These are phyloP conservation scores for Argya squamiceps DNA, from an alignment of 2,797 vertebrate species.

Conservation along the genomic window DNA sequence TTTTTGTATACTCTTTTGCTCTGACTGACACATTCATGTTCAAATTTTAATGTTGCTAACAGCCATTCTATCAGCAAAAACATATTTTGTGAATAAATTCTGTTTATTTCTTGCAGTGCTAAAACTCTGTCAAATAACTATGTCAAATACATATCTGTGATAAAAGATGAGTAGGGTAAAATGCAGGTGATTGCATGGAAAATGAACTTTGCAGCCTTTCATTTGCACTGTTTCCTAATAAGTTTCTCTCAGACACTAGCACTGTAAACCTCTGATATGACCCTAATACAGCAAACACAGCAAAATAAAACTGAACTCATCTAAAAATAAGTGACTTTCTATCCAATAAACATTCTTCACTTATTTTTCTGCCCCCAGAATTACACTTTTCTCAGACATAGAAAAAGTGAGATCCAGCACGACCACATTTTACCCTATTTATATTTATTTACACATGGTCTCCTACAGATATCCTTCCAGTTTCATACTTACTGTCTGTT, in stretches of 20 bases:
- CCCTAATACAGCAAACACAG: background rate
- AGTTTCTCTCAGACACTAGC: background rate
- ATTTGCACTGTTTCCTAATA: background rate
- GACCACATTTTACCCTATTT: background rate
- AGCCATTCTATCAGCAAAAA: background rate
- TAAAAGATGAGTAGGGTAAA: background rate
- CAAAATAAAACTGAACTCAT: background rate
- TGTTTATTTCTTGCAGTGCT: background rate
- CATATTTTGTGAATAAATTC: background rate
- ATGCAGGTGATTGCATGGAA: background rate
- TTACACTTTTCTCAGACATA: background rate
- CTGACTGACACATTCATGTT: background rate
- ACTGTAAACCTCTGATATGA: background rate
- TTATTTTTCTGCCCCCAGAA: background rate
- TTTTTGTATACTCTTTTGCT: background rate
- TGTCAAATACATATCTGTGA: background rate
- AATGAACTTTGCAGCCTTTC: background rate
- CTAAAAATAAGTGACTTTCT: background rate
- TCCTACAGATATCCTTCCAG: accelerated
- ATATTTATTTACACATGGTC: accelerated
- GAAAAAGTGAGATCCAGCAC: accelerated
- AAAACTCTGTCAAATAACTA: background rate
- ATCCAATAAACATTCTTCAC: background rate
- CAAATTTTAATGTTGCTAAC: conserved; percentile 2
- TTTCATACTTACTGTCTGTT: background rate